Evolutionary conservation across 2,113 vertebrate species (phyloP).

Genomic region (Nothobranchius furzeri): DNA sequence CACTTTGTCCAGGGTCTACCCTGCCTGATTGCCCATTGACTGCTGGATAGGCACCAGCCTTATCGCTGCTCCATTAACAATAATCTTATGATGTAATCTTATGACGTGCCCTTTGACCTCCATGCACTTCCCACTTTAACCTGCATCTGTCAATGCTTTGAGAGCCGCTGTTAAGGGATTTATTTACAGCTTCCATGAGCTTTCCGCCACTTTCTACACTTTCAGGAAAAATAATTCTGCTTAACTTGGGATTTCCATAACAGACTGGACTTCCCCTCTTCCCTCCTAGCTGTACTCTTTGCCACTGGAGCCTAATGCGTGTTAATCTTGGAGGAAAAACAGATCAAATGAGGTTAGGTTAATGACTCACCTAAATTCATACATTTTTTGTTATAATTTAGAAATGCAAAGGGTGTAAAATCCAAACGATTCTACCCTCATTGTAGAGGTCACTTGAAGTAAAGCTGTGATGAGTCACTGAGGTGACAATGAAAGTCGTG

Average conservation of each 20-base stretch:
- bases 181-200: slow-evolving; percentile 55
- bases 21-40: too few species aligned
- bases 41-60: too few species aligned
- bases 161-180: slow-evolving; percentile 55
- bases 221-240: slow-evolving; percentile 53
- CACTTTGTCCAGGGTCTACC: too few species aligned
- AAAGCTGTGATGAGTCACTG: slow-evolving; percentile 14
- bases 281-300: slow-evolving; percentile 9
- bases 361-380: slow-evolving; percentile 40
- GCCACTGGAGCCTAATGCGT: slow-evolving; percentile 15
- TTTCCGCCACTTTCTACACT: slow-evolving; percentile 33
- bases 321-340: slow-evolving; percentile 8
- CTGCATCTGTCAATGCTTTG: slow-evolving; percentile 18
- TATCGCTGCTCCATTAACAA: slow-evolving; percentile 30
- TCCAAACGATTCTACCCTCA: not conserved
- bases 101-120: slow-evolving; percentile 35
- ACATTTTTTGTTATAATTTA: slow-evolving; percentile 22
- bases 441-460: slow-evolving; percentile 18
- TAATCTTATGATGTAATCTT: slow-evolving; percentile 40
- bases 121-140: slow-evolving; percentile 30
- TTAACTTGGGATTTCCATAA: slow-evolving; percentile 63
- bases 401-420: slow-evolving; percentile 10
- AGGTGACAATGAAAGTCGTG: slow-evolving; percentile 10
- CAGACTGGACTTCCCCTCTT: slow-evolving; percentile 21
- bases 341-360: slow-evolving; percentile 4